Base-by-base conservation (phyloP, 2,888 invertebrate species). In the Emesis furor region DNA sequence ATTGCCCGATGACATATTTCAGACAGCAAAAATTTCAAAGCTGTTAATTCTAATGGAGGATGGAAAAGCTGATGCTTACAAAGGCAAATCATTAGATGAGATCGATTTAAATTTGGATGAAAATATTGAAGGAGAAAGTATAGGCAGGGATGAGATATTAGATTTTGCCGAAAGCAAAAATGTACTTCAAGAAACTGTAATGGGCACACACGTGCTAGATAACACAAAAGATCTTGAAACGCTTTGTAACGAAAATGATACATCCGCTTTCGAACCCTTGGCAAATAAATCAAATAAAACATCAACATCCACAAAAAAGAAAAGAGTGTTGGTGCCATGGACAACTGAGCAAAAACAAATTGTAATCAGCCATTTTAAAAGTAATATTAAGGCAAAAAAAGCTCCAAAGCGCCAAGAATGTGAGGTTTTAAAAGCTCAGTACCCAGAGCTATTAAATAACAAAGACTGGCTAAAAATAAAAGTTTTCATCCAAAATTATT, bases 1-100 rank as follows among this genome's bases (percentile, higher is more conserved):
- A 71, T 78, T 91, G 72, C 90, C 91, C 46, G 89, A 89, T 87
- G 91, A 90, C 68, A 84, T 90, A 14, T 87, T 89, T 79, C 91
- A 90, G 86, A 90, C 90, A 51, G 91, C 89, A 55, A 91, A 91
- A 68, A 88, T 89, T 65, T 91, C 90, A 17, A 91, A 91, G 55
- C 89, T 92, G 32, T 73, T 92, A 3, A 79, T 91, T 17, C 84
- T 91, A 51, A 91, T 92, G 89, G 90, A 90, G 85, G 88, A 90
- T 82, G 91, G 90, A 35, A 91, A 91, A 88, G 90, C 89, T 59
- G 89, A 90, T 46, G 76, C 68, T 69, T 89, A 78, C 72, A 86
- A 85, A 88, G 90, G 86, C 74, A 88, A 90, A 83, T 71, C 78
- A 71, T 73, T 87, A 7, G 88, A 89, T 14, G 90, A 89, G 62